Percentiles rank a stretch among this genome's conserved stretches.
phyloP scores from a whole-genome alignment of 2,888 invertebrate genomes.

The Melinopterus prodromus region DNA sequence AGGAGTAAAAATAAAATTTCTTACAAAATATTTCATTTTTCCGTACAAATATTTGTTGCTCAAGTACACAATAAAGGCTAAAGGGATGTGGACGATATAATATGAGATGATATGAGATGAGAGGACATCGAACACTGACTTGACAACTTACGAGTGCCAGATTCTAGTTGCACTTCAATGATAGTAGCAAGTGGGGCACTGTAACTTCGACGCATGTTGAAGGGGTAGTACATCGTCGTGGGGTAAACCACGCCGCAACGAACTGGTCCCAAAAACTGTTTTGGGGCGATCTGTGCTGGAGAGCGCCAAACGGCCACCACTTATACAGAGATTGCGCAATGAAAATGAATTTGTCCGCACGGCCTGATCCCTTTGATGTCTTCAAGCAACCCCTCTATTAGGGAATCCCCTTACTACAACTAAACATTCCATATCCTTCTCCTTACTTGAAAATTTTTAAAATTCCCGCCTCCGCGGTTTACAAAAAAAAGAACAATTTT shows the following conservation, averaged over 20 bases:
- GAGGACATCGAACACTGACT: too few relatives aligned
- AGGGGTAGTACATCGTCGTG: neutral
- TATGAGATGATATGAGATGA: too few relatives aligned
- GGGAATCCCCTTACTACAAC: neutral
- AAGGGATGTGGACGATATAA: too few relatives aligned
- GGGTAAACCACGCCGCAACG: too few relatives aligned
- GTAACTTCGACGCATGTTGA: neutral
- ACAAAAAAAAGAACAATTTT: too few relatives aligned
- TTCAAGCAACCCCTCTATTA: neutral
- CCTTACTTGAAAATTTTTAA: too few relatives aligned
- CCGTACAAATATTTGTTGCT: too few relatives aligned
- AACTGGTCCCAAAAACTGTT: neutral
- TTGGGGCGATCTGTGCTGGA: neutral
- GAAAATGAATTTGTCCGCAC: neutral
- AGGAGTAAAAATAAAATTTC: too few relatives aligned
- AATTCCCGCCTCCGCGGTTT: too few relatives aligned
- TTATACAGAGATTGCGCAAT: neutral
- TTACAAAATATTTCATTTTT: too few relatives aligned
- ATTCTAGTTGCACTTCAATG: slow-evolving; percentile 19
- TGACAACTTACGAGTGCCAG: slow-evolving; percentile 19
- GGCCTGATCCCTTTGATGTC: neutral
- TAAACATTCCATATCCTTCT: too few relatives aligned
- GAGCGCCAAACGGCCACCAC: neutral
- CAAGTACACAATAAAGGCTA: too few relatives aligned
- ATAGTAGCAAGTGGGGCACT: slow-evolving; percentile 20